Evolutionary conservation across 30 jellyfish, hydroid and myxozoan genomes (phyloP), one percentile per base, ranked within the genome.

Genomic region (Rhopilema esculentum): DNA sequence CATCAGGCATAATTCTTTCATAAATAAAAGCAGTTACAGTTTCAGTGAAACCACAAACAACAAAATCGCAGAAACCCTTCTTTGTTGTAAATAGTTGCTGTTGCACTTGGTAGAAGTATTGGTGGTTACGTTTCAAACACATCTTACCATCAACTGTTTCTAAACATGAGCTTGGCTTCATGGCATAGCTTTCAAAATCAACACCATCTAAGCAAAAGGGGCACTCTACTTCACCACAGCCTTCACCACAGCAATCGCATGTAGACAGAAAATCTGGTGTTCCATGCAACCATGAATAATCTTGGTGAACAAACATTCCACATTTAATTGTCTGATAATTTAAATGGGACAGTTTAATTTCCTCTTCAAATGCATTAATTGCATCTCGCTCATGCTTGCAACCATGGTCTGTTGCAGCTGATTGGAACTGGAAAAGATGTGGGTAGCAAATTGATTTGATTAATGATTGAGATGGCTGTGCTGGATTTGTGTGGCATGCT

Each of bases 371-470:
- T 16, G 83, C 83, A 66, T 66, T 15, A 68, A 79, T 61, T 57
- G 89, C 89, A 80, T 64, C 82, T 80, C 66, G 80, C 82, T 80
- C 90, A 63, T 80, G 80, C 72, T 80, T 70, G 84, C 91, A 82
- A n/a, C 85, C 91, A 52, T 82, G 33, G 63, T 68, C 84, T 82
- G 91, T 66, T 66, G 91, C 91, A 66, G 66, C 91, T 67, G 84
- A 40, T 20, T 82, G 83, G 91, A 82, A 82, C 27, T 70, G 30
- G 84, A 67, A 67, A 48, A 33, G 61, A 68, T 66, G 21, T 66
- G 91, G 91, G 33, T 82, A 82, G 76, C 83, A 82, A 70, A 82
- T 82, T 16, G 77, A 68, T 33, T 67, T 82, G 77, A 82, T 68
- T 32, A 82, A 51, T 32, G 84, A 32, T 52, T 82, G 83, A 67